Evolutionary conservation across 23 tunicate genomes (phyloP), one percentile per base, ranked within the genome.

Genomic region (Pegea sp.): DNA sequence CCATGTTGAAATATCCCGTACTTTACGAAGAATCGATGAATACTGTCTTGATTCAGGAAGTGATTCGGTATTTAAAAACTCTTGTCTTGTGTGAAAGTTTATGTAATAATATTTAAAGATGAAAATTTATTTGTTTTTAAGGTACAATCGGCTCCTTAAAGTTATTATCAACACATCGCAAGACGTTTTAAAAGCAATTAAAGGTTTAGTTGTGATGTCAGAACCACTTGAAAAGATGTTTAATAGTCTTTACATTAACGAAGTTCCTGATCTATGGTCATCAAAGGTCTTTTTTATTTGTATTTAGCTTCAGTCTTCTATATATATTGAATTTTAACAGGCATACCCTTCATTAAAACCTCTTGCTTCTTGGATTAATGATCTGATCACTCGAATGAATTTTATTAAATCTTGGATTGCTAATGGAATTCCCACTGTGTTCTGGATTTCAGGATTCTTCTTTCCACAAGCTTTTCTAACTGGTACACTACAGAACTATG

Each of bases 391-490:
- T 24, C 64, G 99, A 27, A 72, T 74, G 67, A 30, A 91, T 31
- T 91, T 91, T 59, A 79, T 91, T 66, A 77, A 91, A 25, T 70
- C 63, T 46, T 91, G 99, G 99, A 78, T 91, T 19, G 87, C 69
- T 26, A 52, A 78, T 38, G 99, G 99, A 11, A 77, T 74, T 19
- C 99, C 99, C 21, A 62, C 71, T 38, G 99, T 91, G 22, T 91
- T 74, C 58, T 91, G 99, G 99, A 91, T 91, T 21, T 91, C 99
- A 4, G 99, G 99, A 27, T 91, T 91, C 65, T 91, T 91, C 74
- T 91, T 91, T 49, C 99, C 99, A 18, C 99, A 91, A 76, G 99
- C 99, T 32, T 91, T 91, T 57, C 70, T 91, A 44, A 91, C 99
- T 28, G 99, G 99, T 44, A 91, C 99, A 3, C 60, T 91, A 48